Percentiles rank a stretch among this genome's conserved stretches.
These are phyloP conservation scores for Holcopasites calliopsidis DNA, from an alignment of 1,140 invertebrate genomes.

Conservation along the genomic window DNA sequence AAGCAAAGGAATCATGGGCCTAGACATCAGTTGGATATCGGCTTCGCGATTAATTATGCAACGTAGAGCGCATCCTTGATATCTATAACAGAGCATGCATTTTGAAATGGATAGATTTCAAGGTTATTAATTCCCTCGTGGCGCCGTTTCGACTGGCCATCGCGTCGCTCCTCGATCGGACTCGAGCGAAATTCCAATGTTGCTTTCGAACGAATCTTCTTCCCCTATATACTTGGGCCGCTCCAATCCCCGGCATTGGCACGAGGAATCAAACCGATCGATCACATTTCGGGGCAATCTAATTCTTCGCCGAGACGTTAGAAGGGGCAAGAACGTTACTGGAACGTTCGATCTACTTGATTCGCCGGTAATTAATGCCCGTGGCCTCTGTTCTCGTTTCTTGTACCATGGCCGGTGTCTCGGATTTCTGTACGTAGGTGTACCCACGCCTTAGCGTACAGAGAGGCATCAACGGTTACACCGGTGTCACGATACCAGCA, in stretches of 20 bases:
- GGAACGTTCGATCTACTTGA: conserved; percentile 15
- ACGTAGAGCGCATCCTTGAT: conserved; percentile 13
- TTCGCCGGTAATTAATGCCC: conserved; percentile 39
- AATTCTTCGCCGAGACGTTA: not conserved
- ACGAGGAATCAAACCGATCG: conserved; percentile 15
- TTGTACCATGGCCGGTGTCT: conserved; percentile 19
- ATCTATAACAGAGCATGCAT: conserved; percentile 1
- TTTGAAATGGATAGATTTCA: conserved; percentile 14
- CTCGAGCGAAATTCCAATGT: conserved; percentile 1
- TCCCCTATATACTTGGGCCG: too few species aligned
- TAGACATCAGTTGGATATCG: conserved; percentile 34
- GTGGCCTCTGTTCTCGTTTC: conserved; percentile 18
- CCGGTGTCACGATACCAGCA: conserved; percentile 46
- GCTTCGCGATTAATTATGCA: conserved; percentile 41
- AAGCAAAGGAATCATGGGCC: conserved; percentile 27
- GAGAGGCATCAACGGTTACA: conserved; percentile 43
- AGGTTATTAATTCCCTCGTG: conserved; percentile 35
- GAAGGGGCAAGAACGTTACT: not conserved
- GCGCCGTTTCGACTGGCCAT: conserved; percentile 1
- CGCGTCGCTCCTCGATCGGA: not conserved
- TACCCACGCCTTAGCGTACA: conserved; percentile 29
- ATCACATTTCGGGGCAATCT: conserved; percentile 1
- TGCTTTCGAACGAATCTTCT: conserved; percentile 19
- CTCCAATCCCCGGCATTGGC: not conserved
- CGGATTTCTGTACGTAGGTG: conserved; percentile 33